A percentile compares a stretch with the other conserved stretches of the same genome.
phyloP scores from a whole-genome alignment of 2,113 vertebrate species.

The Cromileptes altivelis region DNA sequence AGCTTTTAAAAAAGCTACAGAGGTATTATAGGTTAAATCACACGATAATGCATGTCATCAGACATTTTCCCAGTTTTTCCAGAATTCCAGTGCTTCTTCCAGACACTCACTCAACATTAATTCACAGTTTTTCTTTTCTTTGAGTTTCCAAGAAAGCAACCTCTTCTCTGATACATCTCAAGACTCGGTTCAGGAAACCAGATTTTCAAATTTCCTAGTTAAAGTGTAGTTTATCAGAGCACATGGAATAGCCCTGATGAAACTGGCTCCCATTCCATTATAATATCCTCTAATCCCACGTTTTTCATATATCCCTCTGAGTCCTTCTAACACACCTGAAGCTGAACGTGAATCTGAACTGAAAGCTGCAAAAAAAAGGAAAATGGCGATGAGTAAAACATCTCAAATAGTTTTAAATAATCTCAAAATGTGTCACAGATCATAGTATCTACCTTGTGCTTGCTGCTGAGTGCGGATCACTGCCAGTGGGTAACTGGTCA shows the following conservation, averaged over 20 bases:
- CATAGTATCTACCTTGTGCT: conserved; percentile 75
- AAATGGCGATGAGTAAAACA: conserved; percentile 23
- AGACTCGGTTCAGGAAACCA: conserved; percentile 61
- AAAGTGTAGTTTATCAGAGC: conserved; percentile 83
- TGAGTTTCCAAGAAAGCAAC: neutral
- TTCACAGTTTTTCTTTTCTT: conserved; percentile 2
- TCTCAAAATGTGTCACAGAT: neutral
- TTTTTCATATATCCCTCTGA: conserved; percentile 77
- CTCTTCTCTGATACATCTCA: conserved; percentile 18
- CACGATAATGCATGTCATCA: neutral
- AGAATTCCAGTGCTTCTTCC: neutral
- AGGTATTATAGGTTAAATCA: neutral
- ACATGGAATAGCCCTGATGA: conserved; percentile 82
- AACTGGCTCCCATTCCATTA: conserved; percentile 84
- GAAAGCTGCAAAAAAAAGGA: conserved; percentile 78
- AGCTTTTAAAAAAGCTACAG: neutral
- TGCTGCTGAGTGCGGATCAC: conserved; percentile 85
- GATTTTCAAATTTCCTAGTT: conserved; percentile 76
- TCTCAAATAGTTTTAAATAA: neutral
- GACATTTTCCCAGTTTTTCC: neutral
- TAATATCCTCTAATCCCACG: conserved; percentile 81
- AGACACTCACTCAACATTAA: neutral
- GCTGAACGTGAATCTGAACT: conserved; percentile 56
- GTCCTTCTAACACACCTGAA: conserved; percentile 64
- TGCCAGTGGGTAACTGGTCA: conserved; percentile 83